These are phyloP conservation scores for Rhyacophila evoluta DNA, from an alignment of 2,888 invertebrate species.

Conservation along the genomic window DNA sequence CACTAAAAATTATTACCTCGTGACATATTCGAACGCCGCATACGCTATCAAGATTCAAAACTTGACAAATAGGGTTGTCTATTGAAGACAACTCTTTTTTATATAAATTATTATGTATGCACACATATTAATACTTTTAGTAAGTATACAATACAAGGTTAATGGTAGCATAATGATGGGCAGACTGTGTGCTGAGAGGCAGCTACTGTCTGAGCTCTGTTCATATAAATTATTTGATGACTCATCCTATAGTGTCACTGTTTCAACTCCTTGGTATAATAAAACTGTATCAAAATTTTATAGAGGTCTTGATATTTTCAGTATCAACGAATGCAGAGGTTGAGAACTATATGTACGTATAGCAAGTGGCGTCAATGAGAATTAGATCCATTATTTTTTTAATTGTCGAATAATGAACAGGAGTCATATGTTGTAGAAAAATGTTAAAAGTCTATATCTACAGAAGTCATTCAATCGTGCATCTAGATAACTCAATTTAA, in stretches of 20 bases:
- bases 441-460: too few species aligned
- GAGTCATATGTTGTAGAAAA: too few species aligned
- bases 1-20: too few species aligned
- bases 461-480: too few species aligned
- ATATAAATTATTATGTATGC: conserved; percentile 2
- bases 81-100: not conserved
- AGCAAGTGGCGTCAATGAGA: too few species aligned
- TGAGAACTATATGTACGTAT: not conserved
- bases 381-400: too few species aligned
- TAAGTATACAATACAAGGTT: not conserved
- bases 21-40: too few species aligned
- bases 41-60: not conserved
- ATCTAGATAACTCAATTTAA: too few species aligned
- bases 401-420: too few species aligned
- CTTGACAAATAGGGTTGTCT: not conserved
- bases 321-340: not conserved
- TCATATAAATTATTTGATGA: not conserved
- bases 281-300: not conserved
- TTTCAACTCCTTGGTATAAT: conserved; percentile 2
- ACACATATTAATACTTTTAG: not conserved
- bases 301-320: not conserved
- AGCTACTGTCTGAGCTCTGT: not conserved
- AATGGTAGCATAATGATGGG: not conserved
- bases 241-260: not conserved
- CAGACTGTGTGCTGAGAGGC: not conserved